Conservation (phyloP, 2,113 vertebrate species). For the Notiomystis cincta region DNA sequence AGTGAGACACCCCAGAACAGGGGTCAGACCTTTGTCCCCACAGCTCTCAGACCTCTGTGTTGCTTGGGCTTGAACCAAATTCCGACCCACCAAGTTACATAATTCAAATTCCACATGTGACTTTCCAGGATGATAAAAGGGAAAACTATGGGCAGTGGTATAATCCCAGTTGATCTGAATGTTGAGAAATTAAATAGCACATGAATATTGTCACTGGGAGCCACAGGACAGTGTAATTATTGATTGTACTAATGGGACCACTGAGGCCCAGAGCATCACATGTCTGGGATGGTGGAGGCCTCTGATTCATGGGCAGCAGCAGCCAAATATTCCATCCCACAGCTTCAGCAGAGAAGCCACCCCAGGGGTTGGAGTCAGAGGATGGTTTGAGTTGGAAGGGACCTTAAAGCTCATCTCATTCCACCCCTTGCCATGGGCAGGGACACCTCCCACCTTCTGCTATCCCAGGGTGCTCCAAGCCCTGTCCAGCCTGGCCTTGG, state of each 20-base stretch:
- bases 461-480: neutral
- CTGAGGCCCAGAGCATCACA: neutral
- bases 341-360: neutral
- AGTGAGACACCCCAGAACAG: neutral
- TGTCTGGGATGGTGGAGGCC: neutral
- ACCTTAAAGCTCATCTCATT: neutral
- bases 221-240: neutral
- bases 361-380: neutral
- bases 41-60: neutral
- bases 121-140: neutral
- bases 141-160: neutral
- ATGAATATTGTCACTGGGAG: neutral
- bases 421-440: neutral
- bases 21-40: neutral
- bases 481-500: fast-evolving
- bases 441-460: neutral
- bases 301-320: neutral
- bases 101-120: neutral
- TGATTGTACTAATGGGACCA: neutral
- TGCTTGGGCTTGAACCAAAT: neutral
- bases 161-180: neutral
- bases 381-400: neutral
- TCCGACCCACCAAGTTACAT: fast-evolving
- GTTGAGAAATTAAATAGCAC: neutral
- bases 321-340: neutral